A percentile compares a stretch with the other conserved stretches of the same genome.
Conservation (phyloP, 2,888 invertebrate genomes). For the Trichogramma dendrolimi region DNA sequence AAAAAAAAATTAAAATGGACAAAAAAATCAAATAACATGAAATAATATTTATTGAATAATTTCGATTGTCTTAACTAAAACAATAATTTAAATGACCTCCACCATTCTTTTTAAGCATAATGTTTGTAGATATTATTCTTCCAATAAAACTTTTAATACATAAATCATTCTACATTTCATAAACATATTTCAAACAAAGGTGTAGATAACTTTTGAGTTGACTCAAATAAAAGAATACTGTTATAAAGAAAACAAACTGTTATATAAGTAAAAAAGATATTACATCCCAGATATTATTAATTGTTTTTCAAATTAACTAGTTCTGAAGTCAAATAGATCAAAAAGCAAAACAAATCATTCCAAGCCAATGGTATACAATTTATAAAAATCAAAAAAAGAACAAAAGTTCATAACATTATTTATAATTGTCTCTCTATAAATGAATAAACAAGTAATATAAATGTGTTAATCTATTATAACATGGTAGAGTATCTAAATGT, state of each 20-base stretch:
- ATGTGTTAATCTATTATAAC: conserved; percentile 18
- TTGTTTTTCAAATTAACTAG: too few relatives aligned
- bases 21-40: conserved; percentile 26
- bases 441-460: conserved; percentile 25
- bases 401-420: too few relatives aligned
- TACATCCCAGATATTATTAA: too few relatives aligned
- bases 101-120: conserved; percentile 22
- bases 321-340: too few relatives aligned
- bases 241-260: too few relatives aligned
- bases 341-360: too few relatives aligned
- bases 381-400: too few relatives aligned
- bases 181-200: too few relatives aligned
- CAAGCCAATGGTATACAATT: too few relatives aligned
- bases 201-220: too few relatives aligned
- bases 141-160: conserved; percentile 13
- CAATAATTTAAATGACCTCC: conserved; percentile 24
- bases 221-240: too few relatives aligned
- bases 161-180: conserved; percentile 13
- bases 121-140: conserved; percentile 5
- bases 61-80: conserved; percentile 21
- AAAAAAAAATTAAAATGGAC: conserved; percentile 13
- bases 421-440: conserved; percentile 11
- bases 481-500: conserved; percentile 15
- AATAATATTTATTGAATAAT: conserved; percentile 30
- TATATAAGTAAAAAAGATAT: too few relatives aligned